Base-by-base conservation (phyloP, 2,888 invertebrate genomes). In the Timema cristinae region DNA sequence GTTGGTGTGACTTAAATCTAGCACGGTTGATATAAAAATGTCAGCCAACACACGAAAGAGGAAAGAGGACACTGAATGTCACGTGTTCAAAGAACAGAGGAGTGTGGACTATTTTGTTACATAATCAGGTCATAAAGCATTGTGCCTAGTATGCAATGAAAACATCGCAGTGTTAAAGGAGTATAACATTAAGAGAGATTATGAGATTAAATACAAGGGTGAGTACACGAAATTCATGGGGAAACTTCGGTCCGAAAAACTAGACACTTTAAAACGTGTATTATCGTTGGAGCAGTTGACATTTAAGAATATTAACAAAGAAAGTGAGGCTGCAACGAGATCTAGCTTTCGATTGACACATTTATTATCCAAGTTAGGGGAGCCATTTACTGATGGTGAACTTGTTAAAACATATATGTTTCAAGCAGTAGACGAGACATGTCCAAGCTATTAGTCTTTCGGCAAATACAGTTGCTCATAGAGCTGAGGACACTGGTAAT, bases 311-410 rank as follows among this genome's bases (percentile, higher is more conserved):
- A 59, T 56, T 6, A 56, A 56, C n/a, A 59, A 59, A 59, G 9
- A 59, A 13, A 59, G 5, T 7, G 15, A 59, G 8, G 9, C 59
- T 32, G 59, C 59, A 5, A 59, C 59, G 59, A 59, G 32, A 59
- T 15, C 13, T 59, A 59, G 13, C 32, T 59, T 59, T 59, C 5
- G 5, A 66, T 11, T 47, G 13, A 47, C 10, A 66, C 16, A 15
- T 66, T 15, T 47, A 15, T 66, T n/a, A 66, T 10, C 48, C 66
- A 66, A 47, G 11, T 5, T 0, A n/a, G 7, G 49, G 6, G 5
- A 67, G 50, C 67, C 67, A 50, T 67, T 7, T 67, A 67, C 67
- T n/a, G 50, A 67, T 49, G 15, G 50, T 50, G 50, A 67, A 50
- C 16, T 11, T 13, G 7, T 67, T 67, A 67, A 50, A 51, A 50